Evolutionary conservation across 30 jellyfish, hydroid and myxozoan species (phyloP), one percentile per base, ranked within the genome.

Genomic region (Turritopsis dohrnii): DNA sequence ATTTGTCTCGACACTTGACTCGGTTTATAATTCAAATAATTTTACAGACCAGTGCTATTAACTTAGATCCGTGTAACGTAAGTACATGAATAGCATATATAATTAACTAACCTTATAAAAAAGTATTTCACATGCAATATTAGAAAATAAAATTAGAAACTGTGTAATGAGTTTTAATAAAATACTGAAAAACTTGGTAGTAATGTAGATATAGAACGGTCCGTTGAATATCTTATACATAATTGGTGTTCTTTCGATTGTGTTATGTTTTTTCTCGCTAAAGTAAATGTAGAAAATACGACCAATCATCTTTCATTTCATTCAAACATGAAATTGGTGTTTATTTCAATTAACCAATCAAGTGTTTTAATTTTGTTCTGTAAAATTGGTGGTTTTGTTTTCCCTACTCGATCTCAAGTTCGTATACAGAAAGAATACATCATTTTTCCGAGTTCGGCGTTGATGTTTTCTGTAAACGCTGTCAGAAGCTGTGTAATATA

Each of bases 371-470:
- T 41, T 41, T 41, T 41, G 60, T 41, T 41, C 60, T 41, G 60
- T 41, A 41, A 41, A 72, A 16, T 26, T 18, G 52, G 28, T 16
- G 52, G 17, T 41, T 53, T 26, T 53, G 60, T 41, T 41, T 41
- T 41, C 60, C 60, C 60, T 41, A 41, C 60, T 41, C 60, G 60
- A 3, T 41, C 60, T 41, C 60, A 13, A 13, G 60, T 41, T 29
- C 85, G 85, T 24, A 66, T 60, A 24, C 74, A 60, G 71, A 77
- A 77, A 29, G 85, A 77, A 77, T 77, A 77, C 85, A 77, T 53
- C 66, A 77, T 77, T 60, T 77, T 77, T 30, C 85, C 85, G 73
- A 66, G 53, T 77, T 77, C 29, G 53, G 85, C 72, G 23, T 53
- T 77, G 71, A 77, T 66, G 85, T 77, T 77, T 29, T 29, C 74